Conservation (phyloP, 2,888 invertebrate genomes). For the Hypena proboscidalis region DNA sequence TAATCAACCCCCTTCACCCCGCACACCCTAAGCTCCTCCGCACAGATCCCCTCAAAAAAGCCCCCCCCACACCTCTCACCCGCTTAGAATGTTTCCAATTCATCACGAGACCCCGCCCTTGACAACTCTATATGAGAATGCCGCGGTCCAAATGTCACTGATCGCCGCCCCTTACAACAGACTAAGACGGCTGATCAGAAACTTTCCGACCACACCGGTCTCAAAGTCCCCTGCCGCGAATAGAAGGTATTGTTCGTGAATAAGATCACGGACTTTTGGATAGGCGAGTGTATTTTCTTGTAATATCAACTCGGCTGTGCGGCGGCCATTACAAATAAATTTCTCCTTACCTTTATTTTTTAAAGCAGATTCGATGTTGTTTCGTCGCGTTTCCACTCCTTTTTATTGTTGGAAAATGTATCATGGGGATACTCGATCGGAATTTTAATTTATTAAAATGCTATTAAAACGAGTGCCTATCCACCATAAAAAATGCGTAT, state of each 20-base stretch:
- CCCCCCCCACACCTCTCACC: conserved; percentile 70
- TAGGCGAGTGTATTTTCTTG: conserved; percentile 71
- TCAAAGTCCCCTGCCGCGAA: conserved; percentile 43
- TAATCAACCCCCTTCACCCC: conserved; percentile 75
- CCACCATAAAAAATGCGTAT: too few relatives aligned
- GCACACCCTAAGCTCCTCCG: conserved; percentile 56
- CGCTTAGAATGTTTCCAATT: conserved; percentile 82
- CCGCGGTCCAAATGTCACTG: conserved; percentile 64
- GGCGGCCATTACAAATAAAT: conserved; percentile 78
- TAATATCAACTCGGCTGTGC: conserved; percentile 65
- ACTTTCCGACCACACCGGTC: conserved; percentile 52
- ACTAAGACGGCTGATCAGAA: conserved; percentile 34
- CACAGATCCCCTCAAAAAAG: conserved; percentile 70
- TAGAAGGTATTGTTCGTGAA: conserved; percentile 42
- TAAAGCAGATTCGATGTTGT: conserved; percentile 61
- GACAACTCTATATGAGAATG: conserved; percentile 86
- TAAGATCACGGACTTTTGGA: conserved; percentile 53
- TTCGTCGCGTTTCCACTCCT: conserved; percentile 45
- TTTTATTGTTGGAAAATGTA: conserved; percentile 37
- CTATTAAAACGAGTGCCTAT: too few relatives aligned
- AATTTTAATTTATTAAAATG: conserved; percentile 26
- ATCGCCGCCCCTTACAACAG: conserved; percentile 44
- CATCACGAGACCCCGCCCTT: conserved; percentile 86
- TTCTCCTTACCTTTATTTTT: conserved; percentile 68
- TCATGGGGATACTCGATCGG: conserved; percentile 11